Base-by-base conservation (phyloP, 2,113 vertebrate genomes). In the Willisornis vidua region DNA sequence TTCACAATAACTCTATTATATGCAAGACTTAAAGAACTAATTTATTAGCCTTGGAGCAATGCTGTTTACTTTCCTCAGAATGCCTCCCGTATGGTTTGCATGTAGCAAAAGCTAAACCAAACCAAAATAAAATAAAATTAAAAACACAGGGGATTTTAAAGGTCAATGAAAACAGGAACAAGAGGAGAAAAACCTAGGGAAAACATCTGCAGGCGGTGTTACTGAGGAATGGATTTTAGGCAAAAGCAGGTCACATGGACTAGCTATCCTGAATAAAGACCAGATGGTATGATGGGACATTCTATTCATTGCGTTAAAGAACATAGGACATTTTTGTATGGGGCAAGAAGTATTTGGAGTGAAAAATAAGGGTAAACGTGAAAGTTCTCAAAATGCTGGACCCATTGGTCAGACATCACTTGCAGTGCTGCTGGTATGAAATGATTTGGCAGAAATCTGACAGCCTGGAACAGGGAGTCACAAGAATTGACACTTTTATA, bases 141-240 rank as follows among this genome's bases (percentile, higher is more conserved):
- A 89, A 85, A 83, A 37, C 91, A 74, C 82, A 2, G n/a, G 87
- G 87, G 91, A 88, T 76, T 89, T 93, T 63, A 62, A 68, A 85
- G 94, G 94, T 96, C 95, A 96, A 25, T 41, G 79, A 95, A 97
- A 95, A 96, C 96, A 97, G 87, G 94, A 97, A 95, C 71, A 66
- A 46, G 75, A 63, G 46, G 39, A 95, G 87, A 91, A 94, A 94
- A 93, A 66, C 71, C 75, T 20, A 95, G 87, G 94, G 87, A 96
- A 95, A 97, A 97, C 95, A 97, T 95, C 96, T 97, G 96, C 90
- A 95, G 78, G 82, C 93, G 14, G 29, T 63, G 51, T 25, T 93
- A 55, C 49, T 82, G 71, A 85, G 54, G 49, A 87, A 92, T 49
- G 37, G 74, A 87, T 93, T 62, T 68, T 16, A 82, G 74, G 39